Base-by-base conservation (phyloP, 2,888 invertebrate genomes). In the Pasiphila rectangulata region DNA sequence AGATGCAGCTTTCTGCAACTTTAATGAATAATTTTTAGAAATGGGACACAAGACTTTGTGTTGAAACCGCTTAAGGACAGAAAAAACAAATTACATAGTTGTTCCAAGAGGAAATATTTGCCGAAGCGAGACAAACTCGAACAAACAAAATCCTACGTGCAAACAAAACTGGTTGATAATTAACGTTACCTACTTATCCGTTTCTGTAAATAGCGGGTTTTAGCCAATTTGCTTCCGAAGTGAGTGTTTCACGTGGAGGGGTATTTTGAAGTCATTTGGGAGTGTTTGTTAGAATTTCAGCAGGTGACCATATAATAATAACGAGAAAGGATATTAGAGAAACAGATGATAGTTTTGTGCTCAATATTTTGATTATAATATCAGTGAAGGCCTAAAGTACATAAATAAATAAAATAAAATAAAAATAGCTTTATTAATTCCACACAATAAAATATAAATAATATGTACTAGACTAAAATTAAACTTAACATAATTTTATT, bases 101-200 rank as follows among this genome's bases (percentile, higher is more conserved):
- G 67, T 69, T 72, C 62, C 61, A 48, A 55, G 46, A 54, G 70
- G 54, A 67, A 76, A 72, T 72, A 72, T 73, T 74, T 75, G 66
- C 55, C 43, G 57, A 60, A 59, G 60, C 57, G 62, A 63, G 65
- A 64, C 64, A 59, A 61, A 63, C 64, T 58, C 46, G 44, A 13
- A 40, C 39, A 47, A 43, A 51, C 45, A 54, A 56, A 54, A 56
- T 59, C 34, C 57, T 54, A 52, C 57, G 54, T 47, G 60, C 57
- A 70, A 74, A 73, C 61, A 67, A 57, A 56, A 60, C 61, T 61
- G 57, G 61, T 58, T 55, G 66, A 69, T 72, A 70, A 75, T 70
- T 72, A 72, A 65, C 66, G 69, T 63, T 27, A 54, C 52, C 51
- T 58, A 64, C 64, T 70, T 67, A 59, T 58, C 64, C 61, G 63